Base-by-base conservation (phyloP, 2,888 invertebrate species). In the Eristalis pertinax region DNA sequence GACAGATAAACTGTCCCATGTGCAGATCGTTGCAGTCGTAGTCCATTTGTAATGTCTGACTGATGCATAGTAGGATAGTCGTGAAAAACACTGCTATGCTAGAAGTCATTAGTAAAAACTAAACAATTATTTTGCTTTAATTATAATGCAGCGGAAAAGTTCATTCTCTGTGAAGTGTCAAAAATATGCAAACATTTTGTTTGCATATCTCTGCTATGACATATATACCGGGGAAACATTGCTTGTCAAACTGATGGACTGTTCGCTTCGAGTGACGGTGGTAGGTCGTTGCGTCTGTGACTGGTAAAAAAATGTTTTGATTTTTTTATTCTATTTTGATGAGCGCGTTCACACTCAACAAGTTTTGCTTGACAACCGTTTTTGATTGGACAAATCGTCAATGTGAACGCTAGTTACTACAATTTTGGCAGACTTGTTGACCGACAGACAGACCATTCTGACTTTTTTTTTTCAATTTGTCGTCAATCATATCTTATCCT, bases 1-100 rank as follows among this genome's bases (percentile, higher is more conserved):
- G 97, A 91, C 98, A 98, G 86, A 97, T 94, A 90, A 95, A 97
- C 90, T 97, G 97, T 0, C 97, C 97, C 94, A 97, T 94, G 89
- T 96, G 94, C 89, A 97, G 93, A 68, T 95, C 95, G 90, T 93
- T 95, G 91, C 97, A 97, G 91, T 97, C 96, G 58, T 91, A 91
- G 13, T 89, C 90, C 15, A 91, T 89, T 87, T 90, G 90, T 19
- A 88, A 73, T 1, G 90, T 89, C 64, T 83, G 64, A 50, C 75
- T 60, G 32, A 82, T 43, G 62, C 80, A 80, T 67, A 63, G 19
- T 70, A 78, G 10, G 0, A 78, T 24, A 13, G 74, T 41, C 13
- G 35, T 26, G n/a, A 19, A 15, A 11, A 67, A 50, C 4, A 43
- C 35, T 70, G 38, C 35, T n/a, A 22, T 63, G 22, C 60, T 4